Evolutionary conservation across 1,140 invertebrate species (phyloP).

Genomic region (Philopotamus ludificatus): DNA sequence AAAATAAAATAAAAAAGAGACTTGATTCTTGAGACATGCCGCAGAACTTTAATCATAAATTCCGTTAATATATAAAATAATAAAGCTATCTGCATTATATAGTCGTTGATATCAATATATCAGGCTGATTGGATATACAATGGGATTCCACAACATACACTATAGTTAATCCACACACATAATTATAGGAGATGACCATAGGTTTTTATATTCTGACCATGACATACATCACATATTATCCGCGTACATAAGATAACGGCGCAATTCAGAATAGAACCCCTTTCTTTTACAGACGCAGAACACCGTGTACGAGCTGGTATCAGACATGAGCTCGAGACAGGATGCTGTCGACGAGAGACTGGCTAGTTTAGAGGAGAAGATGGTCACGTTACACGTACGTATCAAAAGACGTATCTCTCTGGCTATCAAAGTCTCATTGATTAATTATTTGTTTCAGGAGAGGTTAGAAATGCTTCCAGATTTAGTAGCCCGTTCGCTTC

Average conservation of each 20-base stretch:
- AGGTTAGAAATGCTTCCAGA: conserved; percentile 82
- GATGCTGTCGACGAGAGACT: conserved; percentile 86
- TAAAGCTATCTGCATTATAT: no score
- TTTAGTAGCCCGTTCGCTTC: conserved; percentile 71
- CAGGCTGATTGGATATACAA: no score
- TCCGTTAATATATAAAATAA: no score
- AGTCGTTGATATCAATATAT: no score
- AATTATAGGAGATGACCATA: no score
- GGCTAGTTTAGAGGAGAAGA: conserved; percentile 82
- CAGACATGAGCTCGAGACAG: conserved; percentile 91
- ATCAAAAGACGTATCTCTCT: no score
- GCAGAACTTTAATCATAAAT: no score
- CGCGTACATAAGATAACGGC: conserved; percentile 52
- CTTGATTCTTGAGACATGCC: neutral
- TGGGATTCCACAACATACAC: no score
- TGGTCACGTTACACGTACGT: conserved; percentile 68
- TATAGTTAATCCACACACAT: no score
- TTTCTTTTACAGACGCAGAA: conserved; percentile 86
- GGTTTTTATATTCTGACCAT: no score
- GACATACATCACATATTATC: no score
- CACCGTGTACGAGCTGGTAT: conserved; percentile 94
- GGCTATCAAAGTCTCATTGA: neutral
- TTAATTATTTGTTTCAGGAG: conserved; percentile 55
- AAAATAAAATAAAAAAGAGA: no score
- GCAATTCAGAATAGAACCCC: conserved; percentile 57